Conservation (phyloP, 2,113 vertebrate genomes). For the Catharus minimus region DNA sequence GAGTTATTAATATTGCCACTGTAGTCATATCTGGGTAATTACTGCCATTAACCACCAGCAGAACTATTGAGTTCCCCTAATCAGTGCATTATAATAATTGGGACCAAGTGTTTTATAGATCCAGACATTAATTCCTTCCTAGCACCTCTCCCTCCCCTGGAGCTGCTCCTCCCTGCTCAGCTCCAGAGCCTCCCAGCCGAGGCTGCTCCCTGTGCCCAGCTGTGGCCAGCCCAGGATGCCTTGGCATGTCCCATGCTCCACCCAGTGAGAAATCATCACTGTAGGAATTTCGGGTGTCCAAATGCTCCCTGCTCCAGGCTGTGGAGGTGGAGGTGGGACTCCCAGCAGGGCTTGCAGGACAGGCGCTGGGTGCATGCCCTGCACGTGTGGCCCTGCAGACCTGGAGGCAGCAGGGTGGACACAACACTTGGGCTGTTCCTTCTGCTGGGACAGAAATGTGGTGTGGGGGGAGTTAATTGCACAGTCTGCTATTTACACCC, state of each 20-base stretch:
- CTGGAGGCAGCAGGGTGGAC: neutral
- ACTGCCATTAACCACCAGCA: conserved; percentile 65
- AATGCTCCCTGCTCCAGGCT: neutral
- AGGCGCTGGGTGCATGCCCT: neutral
- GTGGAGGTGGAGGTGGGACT: neutral
- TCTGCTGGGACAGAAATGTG: neutral
- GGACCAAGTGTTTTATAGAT: conserved; percentile 70
- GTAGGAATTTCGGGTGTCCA: neutral
- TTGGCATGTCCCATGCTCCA: neutral
- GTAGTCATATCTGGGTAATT: conserved; percentile 65
- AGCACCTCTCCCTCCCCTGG: conserved; percentile 1
- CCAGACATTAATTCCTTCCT: conserved; percentile 48
- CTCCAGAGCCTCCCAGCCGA: rapidly evolving
- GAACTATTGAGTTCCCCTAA: conserved; percentile 69
- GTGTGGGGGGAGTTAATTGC: neutral
- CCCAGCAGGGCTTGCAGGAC: neutral
- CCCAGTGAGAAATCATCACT: rapidly evolving
- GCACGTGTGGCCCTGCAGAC: rapidly evolving
- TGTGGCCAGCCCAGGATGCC: neutral
- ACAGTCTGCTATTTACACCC: conserved; percentile 25
- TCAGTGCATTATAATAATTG: conserved; percentile 71
- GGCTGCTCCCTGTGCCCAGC: neutral
- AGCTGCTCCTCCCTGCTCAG: neutral
- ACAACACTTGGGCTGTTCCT: neutral
- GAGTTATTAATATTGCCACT: conserved; percentile 69